These are phyloP conservation scores for Diphyllodes magnificus DNA, from an alignment of 2,113 vertebrate species.

Conservation along the genomic window DNA sequence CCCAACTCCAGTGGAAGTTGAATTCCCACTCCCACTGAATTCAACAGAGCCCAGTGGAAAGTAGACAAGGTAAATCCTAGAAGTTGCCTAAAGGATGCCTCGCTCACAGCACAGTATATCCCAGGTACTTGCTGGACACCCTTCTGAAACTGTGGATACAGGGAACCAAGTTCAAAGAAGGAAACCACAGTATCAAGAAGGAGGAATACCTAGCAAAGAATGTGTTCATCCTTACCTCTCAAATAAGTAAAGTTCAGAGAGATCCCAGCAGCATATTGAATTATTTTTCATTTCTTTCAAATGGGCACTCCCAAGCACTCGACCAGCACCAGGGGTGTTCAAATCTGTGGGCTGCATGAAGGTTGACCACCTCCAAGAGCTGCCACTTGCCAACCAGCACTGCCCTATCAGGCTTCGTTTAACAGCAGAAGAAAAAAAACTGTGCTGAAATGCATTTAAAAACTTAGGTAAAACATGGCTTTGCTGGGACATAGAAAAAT, in stretches of 20 bases:
- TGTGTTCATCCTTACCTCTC: accelerated
- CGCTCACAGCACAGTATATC: neutral
- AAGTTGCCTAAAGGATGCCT: neutral
- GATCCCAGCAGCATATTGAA: neutral
- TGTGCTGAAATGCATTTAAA: neutral
- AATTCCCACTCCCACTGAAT: neutral
- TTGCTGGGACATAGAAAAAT: neutral
- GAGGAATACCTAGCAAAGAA: neutral
- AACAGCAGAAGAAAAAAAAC: neutral
- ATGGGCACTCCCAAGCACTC: neutral
- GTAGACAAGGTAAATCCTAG: neutral
- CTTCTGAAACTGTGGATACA: neutral
- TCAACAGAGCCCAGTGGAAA: neutral
- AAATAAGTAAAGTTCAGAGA: neutral
- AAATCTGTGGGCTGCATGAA: neutral
- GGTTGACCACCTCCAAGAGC: neutral
- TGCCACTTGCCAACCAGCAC: neutral
- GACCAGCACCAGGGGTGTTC: neutral
- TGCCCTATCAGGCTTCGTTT: neutral
- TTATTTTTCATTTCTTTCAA: neutral
- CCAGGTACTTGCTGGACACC: neutral
- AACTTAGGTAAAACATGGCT: neutral
- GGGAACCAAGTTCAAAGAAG: neutral
- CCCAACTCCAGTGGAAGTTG: neutral
- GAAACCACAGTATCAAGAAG: neutral